Evolutionary conservation across 2,113 vertebrate species (phyloP), one percentile per base, ranked within the genome.

Genomic region (Bettongia penicillata): DNA sequence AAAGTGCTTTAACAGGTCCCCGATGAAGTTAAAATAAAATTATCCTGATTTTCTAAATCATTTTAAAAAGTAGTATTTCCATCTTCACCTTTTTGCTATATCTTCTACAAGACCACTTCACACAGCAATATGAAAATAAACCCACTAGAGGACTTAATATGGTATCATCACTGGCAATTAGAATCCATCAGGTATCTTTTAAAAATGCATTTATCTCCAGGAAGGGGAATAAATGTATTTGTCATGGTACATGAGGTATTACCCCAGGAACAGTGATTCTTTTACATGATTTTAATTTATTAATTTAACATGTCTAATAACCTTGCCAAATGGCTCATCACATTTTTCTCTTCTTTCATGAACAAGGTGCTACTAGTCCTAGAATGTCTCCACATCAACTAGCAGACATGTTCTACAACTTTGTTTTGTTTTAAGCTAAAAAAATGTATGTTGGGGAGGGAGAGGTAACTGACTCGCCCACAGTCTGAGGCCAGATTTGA

Each of bases 131-230:
- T 22, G 14, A 12, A 95, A 57, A 50, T 77, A 77, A 51, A 22
- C 24, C 94, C 95, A 90, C 1, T 92, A 92, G 96, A 97, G 93
- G 92, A 97, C 97, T 98, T 90, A 10, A 55, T 97, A 96, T 31
- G 50, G 93, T n/a, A 53, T 90, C 90, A 2, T 94, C 93, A 91
- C 57, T 90, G 94, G 92, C 89, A 97, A 91, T 98, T 97, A 97
- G 97, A 97, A 96, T 97, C 97, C 98, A 97, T 97, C 98, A 97
- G 96, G 95, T 28, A 97, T 97, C 97, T 97, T 96, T 91, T 22
- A 91, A 96, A 98, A 98, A 98, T 91, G 96, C 92, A 96, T 97
- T 98, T 97, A 94, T 95, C 97, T 97, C 37, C 96, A 96, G 95
- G 95, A 97, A 98, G 94, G 97, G 55, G 94, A 97, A 91, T 96